phyloP scores from a whole-genome alignment of 2,113 vertebrate genomes.

The Morphnarchus princeps region DNA sequence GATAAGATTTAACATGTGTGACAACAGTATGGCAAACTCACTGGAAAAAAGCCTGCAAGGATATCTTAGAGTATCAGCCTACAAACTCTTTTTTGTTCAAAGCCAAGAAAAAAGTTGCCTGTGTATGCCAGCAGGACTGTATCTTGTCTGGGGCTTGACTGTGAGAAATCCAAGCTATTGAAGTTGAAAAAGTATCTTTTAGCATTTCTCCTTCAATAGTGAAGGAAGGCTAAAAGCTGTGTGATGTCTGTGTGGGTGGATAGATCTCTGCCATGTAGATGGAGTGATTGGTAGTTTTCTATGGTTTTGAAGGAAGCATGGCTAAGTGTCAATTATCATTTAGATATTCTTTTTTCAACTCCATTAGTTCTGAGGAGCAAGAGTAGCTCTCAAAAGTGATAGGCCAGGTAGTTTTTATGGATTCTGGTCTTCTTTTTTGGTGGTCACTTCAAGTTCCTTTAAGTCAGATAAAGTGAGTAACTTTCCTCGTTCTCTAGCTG shows the following conservation, averaged over 20 bases:
- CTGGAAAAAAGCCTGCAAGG: background rate
- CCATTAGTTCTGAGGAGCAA: background rate
- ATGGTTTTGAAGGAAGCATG: background rate
- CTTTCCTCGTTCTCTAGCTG: background rate
- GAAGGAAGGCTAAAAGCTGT: background rate
- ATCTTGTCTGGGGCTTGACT: background rate
- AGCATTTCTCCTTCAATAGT: background rate
- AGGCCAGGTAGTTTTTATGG: background rate
- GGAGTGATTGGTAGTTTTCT: background rate
- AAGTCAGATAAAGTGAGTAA: background rate
- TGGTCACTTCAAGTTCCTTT: background rate
- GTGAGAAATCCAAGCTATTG: background rate
- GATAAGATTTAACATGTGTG: background rate
- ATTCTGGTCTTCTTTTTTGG: background rate
- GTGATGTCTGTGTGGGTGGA: background rate
- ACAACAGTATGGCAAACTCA: background rate
- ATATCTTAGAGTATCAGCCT: background rate
- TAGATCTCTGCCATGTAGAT: background rate
- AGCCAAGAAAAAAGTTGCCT: background rate
- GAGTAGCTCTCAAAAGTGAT: background rate
- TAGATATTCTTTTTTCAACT: background rate
- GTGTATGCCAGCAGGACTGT: background rate
- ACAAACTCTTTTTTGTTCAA: background rate
- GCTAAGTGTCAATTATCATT: background rate
- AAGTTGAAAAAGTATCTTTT: background rate